Evolutionary conservation across 2,113 vertebrate species (phyloP).

Genomic region (Corythornis vintsioides): DNA sequence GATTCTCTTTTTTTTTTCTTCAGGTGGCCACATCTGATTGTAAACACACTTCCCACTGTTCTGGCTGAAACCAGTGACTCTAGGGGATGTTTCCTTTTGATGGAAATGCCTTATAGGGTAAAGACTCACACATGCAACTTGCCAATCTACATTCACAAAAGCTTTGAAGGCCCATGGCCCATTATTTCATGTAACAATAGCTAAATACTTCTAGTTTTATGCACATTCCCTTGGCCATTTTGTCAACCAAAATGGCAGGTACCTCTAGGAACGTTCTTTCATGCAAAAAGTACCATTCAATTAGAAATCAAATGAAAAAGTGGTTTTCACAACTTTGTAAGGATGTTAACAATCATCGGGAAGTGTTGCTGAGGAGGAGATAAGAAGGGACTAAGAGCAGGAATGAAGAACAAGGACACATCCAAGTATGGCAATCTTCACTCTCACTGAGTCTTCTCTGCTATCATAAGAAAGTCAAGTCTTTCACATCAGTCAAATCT

Average conservation of each 20-base stretch:
- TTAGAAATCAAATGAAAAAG: neutral
- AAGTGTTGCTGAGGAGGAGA: neutral
- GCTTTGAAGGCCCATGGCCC: neutral
- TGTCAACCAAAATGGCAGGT: neutral
- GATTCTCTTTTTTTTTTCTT: neutral
- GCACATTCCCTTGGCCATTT: neutral
- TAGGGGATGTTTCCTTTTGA: neutral
- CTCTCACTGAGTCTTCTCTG: neutral
- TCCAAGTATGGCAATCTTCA: neutral
- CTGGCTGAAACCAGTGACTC: neutral
- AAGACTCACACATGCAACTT: neutral
- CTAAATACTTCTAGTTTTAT: neutral
- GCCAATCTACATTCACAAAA: neutral
- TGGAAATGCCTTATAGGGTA: neutral
- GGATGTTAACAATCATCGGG: neutral
- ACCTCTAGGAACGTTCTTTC: neutral
- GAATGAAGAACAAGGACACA: neutral
- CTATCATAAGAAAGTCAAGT: neutral
- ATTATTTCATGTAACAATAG: neutral
- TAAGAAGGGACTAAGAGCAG: neutral
- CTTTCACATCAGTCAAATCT: neutral
- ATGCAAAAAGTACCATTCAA: neutral
- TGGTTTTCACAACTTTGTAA: neutral
- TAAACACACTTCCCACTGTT: neutral
- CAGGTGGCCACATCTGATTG: neutral